These are phyloP conservation scores for Crypturellus tataupa DNA, from an alignment of 2,797 vertebrate genomes.

Conservation along the genomic window DNA sequence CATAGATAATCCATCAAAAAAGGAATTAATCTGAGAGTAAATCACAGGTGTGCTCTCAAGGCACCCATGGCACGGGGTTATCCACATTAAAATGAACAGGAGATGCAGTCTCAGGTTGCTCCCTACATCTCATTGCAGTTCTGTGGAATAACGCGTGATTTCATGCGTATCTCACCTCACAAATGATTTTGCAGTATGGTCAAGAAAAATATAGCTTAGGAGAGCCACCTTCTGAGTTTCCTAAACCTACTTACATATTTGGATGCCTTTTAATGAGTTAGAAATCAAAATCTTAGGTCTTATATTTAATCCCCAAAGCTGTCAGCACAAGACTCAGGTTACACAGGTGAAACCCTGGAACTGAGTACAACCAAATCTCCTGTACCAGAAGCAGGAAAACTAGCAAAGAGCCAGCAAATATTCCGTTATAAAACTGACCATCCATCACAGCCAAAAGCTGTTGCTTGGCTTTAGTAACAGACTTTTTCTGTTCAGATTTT, in stretches of 20 bases:
- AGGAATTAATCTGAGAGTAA: slow-evolving; percentile 30
- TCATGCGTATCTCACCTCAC: background rate
- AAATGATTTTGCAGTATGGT: background rate
- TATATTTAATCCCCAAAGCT: background rate
- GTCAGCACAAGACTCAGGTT: background rate
- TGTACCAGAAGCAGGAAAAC: background rate
- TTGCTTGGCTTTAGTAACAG: background rate
- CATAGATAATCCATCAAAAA: slow-evolving; percentile 37
- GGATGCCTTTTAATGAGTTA: background rate
- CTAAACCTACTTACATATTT: background rate
- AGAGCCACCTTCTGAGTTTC: background rate
- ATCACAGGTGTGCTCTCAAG: slow-evolving; percentile 34
- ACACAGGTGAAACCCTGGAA: background rate
- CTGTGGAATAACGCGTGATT: background rate
- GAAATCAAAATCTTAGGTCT: background rate
- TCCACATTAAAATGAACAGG: slow-evolving; percentile 28
- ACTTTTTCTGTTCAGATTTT: slow-evolving; percentile 1
- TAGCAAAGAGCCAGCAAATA: slow-evolving; percentile 1
- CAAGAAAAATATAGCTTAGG: background rate
- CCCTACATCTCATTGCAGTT: background rate
- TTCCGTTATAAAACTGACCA: background rate
- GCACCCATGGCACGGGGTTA: background rate
- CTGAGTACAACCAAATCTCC: background rate
- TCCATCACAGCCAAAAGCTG: background rate
- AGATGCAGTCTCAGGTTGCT: background rate